phyloP scores from a whole-genome alignment of 2,888 invertebrate species.

The Parnassius orleans region DNA sequence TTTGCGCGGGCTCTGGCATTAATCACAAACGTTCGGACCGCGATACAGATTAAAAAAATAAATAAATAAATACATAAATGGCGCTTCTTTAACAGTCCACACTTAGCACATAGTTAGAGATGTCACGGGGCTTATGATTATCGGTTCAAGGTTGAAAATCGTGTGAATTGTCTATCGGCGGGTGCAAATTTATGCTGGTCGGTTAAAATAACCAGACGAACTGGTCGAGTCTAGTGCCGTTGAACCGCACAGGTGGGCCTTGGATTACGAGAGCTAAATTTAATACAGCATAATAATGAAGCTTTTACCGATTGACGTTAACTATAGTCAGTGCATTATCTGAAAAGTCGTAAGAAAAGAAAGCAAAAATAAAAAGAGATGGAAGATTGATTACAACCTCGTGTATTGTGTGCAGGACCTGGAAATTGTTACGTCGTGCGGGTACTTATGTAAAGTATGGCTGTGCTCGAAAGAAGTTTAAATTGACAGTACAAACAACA shows the following conservation, averaged over 20 bases:
- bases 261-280: conserved; percentile 75
- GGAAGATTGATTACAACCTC: neutral
- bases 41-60: conserved; percentile 66
- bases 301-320: conserved; percentile 49
- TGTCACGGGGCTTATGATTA: conserved; percentile 43
- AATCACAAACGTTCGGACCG: conserved; percentile 60
- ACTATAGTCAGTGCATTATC: conserved; percentile 32
- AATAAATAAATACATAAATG: conserved; percentile 62
- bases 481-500: too few relatives aligned
- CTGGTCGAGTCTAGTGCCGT: conserved; percentile 71
- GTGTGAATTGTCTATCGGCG: conserved; percentile 52
- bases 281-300: conserved; percentile 72
- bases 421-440: neutral
- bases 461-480: too few relatives aligned
- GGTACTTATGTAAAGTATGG: too few relatives aligned
- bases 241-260: conserved; percentile 76
- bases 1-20: conserved; percentile 53
- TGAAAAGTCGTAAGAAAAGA: conserved; percentile 29
- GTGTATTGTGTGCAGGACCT: too few relatives aligned
- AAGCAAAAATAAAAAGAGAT: conserved; percentile 5
- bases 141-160: conserved; percentile 56
- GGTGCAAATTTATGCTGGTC: conserved; percentile 62
- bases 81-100: conserved; percentile 59
- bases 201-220: conserved; percentile 65
- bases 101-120: conserved; percentile 44